Percentiles rank a stretch among this genome's conserved stretches.
Conservation (phyloP, 2,797 vertebrate species). For the Sebastes paucispinis region DNA sequence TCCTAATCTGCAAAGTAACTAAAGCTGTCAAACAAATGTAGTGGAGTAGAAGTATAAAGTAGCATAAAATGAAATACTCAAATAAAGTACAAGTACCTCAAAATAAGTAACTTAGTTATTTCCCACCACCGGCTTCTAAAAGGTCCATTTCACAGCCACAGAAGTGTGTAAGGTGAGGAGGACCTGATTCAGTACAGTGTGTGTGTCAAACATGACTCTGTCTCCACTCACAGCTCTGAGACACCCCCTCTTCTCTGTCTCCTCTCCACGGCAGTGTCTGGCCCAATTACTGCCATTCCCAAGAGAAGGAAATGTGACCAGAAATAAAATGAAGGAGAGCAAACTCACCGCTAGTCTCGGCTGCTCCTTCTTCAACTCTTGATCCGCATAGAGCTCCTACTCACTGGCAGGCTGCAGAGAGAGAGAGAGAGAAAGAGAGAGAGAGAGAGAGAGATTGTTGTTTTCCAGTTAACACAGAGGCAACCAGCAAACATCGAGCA, state of each 20-base stretch:
- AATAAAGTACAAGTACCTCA: not conserved
- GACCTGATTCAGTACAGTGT: not conserved
- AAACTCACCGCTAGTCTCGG: slow-evolving; percentile 61
- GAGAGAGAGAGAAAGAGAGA: not conserved
- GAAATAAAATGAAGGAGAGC: not conserved
- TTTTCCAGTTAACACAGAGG: not conserved
- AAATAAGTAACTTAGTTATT: not conserved
- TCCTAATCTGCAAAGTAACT: too few relatives aligned
- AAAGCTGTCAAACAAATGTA: not conserved
- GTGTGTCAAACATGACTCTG: not conserved
- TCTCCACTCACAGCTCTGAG: not conserved
- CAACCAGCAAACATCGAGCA: not conserved
- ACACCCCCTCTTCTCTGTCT: not conserved
- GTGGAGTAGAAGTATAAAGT: not conserved
- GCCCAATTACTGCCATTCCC: not conserved
- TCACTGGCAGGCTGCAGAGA: slow-evolving; percentile 36
- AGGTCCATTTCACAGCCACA: not conserved
- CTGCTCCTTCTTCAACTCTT: slow-evolving; percentile 47
- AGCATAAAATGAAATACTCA: not conserved
- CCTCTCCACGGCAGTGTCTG: not conserved
- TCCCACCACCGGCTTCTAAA: not conserved
- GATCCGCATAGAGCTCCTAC: slow-evolving; percentile 50
- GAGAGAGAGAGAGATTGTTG: not conserved
- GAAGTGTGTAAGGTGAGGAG: not conserved
- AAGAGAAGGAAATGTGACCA: not conserved